Conservation (phyloP, 2,888 invertebrate genomes). For the Mythimna ferrago region DNA sequence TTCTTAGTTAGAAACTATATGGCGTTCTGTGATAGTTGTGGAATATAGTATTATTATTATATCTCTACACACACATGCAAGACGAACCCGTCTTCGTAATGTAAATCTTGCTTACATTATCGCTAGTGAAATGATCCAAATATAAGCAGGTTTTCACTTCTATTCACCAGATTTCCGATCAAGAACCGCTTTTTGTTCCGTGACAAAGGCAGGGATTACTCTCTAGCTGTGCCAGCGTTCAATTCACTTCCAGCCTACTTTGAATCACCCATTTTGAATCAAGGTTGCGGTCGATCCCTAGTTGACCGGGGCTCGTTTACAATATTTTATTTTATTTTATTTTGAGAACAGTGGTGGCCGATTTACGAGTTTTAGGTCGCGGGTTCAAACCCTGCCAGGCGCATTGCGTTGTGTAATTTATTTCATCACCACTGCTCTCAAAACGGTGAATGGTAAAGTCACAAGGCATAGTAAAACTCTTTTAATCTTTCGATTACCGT, state of each 20-base stretch:
- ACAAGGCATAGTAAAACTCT: too few relatives aligned
- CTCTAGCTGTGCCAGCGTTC: not conserved
- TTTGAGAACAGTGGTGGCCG: too few relatives aligned
- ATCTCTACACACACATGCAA: too few relatives aligned
- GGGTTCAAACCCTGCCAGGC: too few relatives aligned
- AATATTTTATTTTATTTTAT: not conserved
- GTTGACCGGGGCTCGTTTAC: not conserved
- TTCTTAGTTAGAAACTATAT: too few relatives aligned
- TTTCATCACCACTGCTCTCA: too few relatives aligned
- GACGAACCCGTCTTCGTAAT: not conserved
- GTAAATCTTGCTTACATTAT: not conserved
- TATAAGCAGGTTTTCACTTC: constrained; percentile 1
- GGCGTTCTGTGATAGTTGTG: too few relatives aligned
- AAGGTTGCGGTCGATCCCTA: not conserved
- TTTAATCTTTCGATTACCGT: too few relatives aligned
- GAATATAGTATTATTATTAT: too few relatives aligned
- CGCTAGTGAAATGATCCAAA: constrained; percentile 13
- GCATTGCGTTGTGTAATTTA: too few relatives aligned
- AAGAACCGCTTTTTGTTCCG: constrained; percentile 18
- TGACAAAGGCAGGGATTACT: constrained; percentile 28
- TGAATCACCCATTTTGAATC: constrained; percentile 11
- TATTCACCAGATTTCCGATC: constrained; percentile 30
- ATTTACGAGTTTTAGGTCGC: too few relatives aligned
- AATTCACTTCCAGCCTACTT: constrained; percentile 15
- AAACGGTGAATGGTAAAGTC: too few relatives aligned